Evolutionary conservation across 2,888 invertebrate genomes (phyloP), one percentile per base, ranked within the genome.

Genomic region (Molanna angustata): DNA sequence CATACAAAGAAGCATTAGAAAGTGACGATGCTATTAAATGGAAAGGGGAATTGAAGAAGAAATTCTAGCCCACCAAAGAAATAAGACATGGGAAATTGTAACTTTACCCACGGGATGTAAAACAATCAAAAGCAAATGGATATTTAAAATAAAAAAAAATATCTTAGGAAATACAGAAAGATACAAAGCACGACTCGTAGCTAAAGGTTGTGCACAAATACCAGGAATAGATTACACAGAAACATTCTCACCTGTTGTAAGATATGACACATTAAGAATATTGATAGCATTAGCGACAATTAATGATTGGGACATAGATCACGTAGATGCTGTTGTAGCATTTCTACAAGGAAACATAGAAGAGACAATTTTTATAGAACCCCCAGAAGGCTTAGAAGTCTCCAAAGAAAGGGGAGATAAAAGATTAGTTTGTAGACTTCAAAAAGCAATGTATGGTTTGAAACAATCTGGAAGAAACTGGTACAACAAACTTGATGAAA

Each of bases 331-430:
- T 17, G 37, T 37, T 37, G 37, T 37, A 3, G 37, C 37, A 7
- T 37, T 37, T 11, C 13, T 37, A 37, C 37, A 37, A 37, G 37
- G 37, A 17, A 18, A 37, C 13, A 37, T 37, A 37, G 37, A 37
- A 3, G 37, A 37, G 18, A 18, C 16, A 37, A 16, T 37, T 17
- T 37, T n/a, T 37, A 3, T 37, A 17, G 37, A 37, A 13, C 7
- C 18, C 18, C 37, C 37, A 6, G 37, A 37, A 3, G 37, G 37
- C 37, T 37, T 37, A 37, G 37, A 37, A 37, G 37, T 37, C 37
- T 37, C 37, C 37, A 37, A 37, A 37, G 37, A 37, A 37, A 37
- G 37, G 37, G 37, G 37, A 37, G 18, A 17, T 37, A 18, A 17
- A 9, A 37, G 37, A 37, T n/a, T 37, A 13, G 37, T 37, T 37